Percentiles rank a stretch among this genome's conserved stretches.
Evolutionary conservation across 2,888 invertebrate genomes (phyloP).

Genomic region (Glaucopsyche alexis): DNA sequence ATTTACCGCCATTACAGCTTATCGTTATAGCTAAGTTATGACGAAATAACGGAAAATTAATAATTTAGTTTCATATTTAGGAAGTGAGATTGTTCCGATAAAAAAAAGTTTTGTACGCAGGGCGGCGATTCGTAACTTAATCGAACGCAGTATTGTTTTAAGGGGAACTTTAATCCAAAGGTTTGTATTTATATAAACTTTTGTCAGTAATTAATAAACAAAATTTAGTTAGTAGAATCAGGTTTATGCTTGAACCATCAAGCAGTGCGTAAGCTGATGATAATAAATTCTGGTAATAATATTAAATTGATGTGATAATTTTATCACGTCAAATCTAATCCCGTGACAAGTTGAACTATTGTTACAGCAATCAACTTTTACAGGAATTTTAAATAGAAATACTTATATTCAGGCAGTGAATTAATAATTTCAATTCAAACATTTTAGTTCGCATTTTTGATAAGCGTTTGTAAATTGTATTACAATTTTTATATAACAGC

Average conservation of each 20-base stretch:
- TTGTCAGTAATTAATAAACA: not conserved
- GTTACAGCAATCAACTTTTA: too few species aligned
- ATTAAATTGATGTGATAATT: too few species aligned
- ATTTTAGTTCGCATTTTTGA: too few species aligned
- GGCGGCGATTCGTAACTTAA: not conserved
- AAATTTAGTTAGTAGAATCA: too few species aligned
- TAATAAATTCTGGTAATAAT: too few species aligned
- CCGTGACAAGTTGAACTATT: too few species aligned
- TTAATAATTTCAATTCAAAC: too few species aligned
- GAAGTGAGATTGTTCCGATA: slow-evolving; percentile 17
- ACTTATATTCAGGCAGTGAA: too few species aligned
- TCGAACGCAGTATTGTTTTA: not conserved
- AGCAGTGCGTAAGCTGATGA: too few species aligned
- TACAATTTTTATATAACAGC: not conserved
- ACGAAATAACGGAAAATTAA: slow-evolving; percentile 24
- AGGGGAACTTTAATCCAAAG: slow-evolving; percentile 14
- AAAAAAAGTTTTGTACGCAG: not conserved
- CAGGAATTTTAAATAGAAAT: too few species aligned
- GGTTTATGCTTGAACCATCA: too few species aligned
- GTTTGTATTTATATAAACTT: not conserved
- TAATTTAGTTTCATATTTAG: slow-evolving; percentile 14
- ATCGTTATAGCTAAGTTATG: slow-evolving; percentile 16
- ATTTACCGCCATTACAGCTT: slow-evolving; percentile 7
- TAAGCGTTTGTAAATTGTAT: not conserved
- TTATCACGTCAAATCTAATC: too few species aligned